A percentile compares a stretch with the other conserved stretches of the same genome.
phyloP scores from a whole-genome alignment of 92 coral and sea anemone genomes.

The Chrysogorgia sp. region DNA sequence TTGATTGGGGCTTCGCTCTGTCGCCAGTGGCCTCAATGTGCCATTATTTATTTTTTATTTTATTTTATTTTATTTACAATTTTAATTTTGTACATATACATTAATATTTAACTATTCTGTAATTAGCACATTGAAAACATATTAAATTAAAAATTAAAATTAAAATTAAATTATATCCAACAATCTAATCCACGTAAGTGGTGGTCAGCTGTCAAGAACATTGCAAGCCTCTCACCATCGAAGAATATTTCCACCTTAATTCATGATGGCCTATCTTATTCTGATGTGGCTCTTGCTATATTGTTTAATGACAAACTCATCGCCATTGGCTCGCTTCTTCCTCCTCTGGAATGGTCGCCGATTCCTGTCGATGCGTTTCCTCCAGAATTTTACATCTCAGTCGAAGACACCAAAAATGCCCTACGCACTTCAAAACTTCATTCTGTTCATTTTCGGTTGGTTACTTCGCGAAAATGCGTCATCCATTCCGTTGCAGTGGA shows the following conservation, averaged over 20 bases:
- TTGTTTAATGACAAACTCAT: conserved; percentile 35
- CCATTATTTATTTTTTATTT: too few species aligned
- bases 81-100: too few species aligned
- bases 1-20: too few species aligned
- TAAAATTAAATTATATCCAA: too few species aligned
- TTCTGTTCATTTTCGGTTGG: conserved; percentile 23
- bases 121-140: too few species aligned
- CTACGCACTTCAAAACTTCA: conserved; percentile 34
- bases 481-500: conserved; percentile 32
- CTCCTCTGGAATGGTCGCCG: conserved; percentile 29
- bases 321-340: conserved; percentile 28
- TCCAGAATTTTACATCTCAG: conserved; percentile 25
- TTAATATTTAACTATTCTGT: too few species aligned
- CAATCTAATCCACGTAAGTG: too few species aligned
- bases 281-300: conserved; percentile 26
- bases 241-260: conserved; percentile 12
- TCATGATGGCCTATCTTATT: conserved; percentile 10
- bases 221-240: too few species aligned
- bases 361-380: conserved; percentile 43
- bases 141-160: too few species aligned
- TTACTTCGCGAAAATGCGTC: conserved; percentile 35
- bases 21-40: too few species aligned
- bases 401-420: conserved; percentile 22
- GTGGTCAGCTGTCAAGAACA: too few species aligned
- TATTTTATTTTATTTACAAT: too few species aligned